Conservation (phyloP, 2,797 vertebrate genomes). For the Darevskia nairensis region DNA sequence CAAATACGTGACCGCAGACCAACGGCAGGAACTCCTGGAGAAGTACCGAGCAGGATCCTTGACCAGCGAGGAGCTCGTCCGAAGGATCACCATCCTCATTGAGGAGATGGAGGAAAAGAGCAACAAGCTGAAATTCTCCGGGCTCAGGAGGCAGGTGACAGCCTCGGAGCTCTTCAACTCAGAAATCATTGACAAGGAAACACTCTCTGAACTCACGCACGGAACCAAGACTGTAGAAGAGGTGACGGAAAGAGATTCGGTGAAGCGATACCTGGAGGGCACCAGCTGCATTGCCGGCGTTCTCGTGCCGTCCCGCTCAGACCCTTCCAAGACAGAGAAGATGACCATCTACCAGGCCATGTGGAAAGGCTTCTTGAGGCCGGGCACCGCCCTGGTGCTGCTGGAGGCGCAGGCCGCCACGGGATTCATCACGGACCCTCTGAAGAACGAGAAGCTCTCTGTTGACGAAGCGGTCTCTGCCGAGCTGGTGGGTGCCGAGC, state of each 20-base stretch:
- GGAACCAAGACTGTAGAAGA: slow-evolving; percentile 52
- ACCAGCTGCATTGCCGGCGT: slow-evolving; percentile 72
- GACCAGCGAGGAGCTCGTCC: slow-evolving; percentile 36
- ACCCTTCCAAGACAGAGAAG: slow-evolving; percentile 60
- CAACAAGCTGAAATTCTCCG: slow-evolving; percentile 64
- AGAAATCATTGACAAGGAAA: slow-evolving; percentile 62
- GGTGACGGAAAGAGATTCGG: neutral
- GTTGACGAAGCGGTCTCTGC: slow-evolving; percentile 83
- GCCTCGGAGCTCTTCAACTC: slow-evolving; percentile 66
- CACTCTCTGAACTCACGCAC: slow-evolving; percentile 38
- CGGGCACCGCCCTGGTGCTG: slow-evolving; percentile 85
- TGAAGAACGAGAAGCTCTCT: slow-evolving; percentile 77
- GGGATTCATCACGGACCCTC: slow-evolving; percentile 87
- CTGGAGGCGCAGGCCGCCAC: slow-evolving; percentile 90
- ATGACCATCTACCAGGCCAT: slow-evolving; percentile 85
- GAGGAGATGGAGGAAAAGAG: slow-evolving; percentile 39
- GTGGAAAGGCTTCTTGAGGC: slow-evolving; percentile 82
- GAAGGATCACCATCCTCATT: slow-evolving; percentile 28
- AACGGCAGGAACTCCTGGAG: slow-evolving; percentile 79
- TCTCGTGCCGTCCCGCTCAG: slow-evolving; percentile 41
- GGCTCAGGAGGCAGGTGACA: slow-evolving; percentile 69
- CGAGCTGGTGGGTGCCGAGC: slow-evolving; percentile 81
- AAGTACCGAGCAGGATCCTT: slow-evolving; percentile 43
- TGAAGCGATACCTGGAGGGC: slow-evolving; percentile 70
- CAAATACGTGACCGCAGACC: slow-evolving; percentile 78